Evolutionary conservation across 2,113 vertebrate species (phyloP).

Genomic region (Brienomyrus longianalis): DNA sequence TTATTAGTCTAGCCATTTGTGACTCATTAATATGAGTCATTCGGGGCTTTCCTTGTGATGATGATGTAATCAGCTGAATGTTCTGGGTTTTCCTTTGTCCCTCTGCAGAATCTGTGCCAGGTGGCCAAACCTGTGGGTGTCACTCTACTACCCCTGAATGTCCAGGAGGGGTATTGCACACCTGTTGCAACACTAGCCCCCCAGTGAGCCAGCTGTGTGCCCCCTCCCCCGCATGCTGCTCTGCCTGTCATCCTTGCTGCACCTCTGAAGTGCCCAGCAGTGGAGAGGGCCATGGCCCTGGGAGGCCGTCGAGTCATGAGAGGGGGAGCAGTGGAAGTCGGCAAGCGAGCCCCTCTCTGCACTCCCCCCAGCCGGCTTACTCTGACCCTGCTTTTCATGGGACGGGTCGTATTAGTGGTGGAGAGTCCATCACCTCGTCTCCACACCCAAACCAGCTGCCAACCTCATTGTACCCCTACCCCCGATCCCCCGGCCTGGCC

Average conservation of each 20-base stretch:
- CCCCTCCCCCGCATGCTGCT: background rate
- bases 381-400: background rate
- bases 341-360: slow-evolving; percentile 42
- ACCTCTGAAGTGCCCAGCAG: background rate
- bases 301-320: slow-evolving; percentile 41
- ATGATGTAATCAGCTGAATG: background rate
- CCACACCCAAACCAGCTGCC: background rate
- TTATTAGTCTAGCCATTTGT: background rate
- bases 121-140: slow-evolving; percentile 46
- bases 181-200: background rate
- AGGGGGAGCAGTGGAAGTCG: slow-evolving; percentile 43
- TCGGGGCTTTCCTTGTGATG: background rate
- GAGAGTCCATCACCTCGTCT: background rate
- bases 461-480: background rate
- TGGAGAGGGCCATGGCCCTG: background rate
- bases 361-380: slow-evolving; percentile 30
- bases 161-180: slow-evolving; percentile 43
- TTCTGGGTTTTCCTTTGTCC: background rate
- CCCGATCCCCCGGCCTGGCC: slow-evolving; percentile 13
- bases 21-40: background rate
- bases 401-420: background rate
- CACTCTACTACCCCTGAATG: slow-evolving; percentile 42
- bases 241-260: background rate
- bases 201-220: background rate
- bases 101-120: slow-evolving; percentile 21